Base-by-base conservation (phyloP, 2,113 vertebrate species). In the Ceyx cyanopectus region DNA sequence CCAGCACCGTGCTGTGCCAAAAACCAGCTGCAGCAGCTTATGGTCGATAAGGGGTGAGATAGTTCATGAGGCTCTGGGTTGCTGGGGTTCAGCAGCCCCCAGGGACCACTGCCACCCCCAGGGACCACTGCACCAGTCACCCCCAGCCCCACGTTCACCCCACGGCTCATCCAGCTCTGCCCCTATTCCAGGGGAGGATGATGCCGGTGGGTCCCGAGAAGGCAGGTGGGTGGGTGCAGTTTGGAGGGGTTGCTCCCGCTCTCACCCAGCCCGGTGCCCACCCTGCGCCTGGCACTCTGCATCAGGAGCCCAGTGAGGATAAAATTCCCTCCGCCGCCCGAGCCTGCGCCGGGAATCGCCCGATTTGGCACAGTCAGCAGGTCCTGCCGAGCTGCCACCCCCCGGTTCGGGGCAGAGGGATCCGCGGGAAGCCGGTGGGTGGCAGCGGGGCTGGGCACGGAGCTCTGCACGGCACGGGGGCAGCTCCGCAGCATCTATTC, bases 21-120 rank as follows among this genome's bases (percentile, higher is more conserved):
- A 43, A 48, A 14, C 20, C 46, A 8, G 37, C 48, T 1, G 2
- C 2, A 2, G 56, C 72, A 17, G 62, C 3, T 50, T 24, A 0
- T 51, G 46, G 9, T 22, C 46, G 37, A 48, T 48, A 22, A 22
- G 21, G 50, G 50, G 50, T 6, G 14, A 24, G 50, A 24, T 7
- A 23, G 50, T 7, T 51, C 7, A 51, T 3, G 46, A 9, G 43
- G 7, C 60, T 12, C 30, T 1, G 0, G 21, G 60, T 14, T 20
- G 50, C 50, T 51, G 23, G 48, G 48, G 22, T 9, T 22, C 50
- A 51, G 50, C 22, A 51, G 23, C 48, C 48, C 22, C 6, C 48
- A 50, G 48, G 48, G 48, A 50, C 48, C 48, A 23, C 10, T 23
- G 48, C 12, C 48, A 50, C 48, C 14, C 37, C 46, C 46, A 46